Percentiles rank a stretch among this genome's conserved stretches.
Conservation (phyloP, 2,797 vertebrate genomes). For the Manis javanica region DNA sequence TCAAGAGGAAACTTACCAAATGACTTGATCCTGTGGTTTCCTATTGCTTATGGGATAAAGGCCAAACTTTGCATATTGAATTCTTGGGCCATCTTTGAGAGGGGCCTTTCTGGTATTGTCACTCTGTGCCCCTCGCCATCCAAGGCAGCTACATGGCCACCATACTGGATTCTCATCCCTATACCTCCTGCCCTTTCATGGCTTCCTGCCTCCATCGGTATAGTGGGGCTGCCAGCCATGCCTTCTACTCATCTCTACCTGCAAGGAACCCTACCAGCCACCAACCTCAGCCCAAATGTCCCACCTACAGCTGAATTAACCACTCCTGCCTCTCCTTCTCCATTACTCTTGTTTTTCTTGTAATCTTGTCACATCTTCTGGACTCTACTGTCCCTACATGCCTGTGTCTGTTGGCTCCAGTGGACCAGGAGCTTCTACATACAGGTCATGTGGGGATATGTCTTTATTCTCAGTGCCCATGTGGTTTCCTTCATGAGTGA, state of each 20-base stretch:
- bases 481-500: neutral
- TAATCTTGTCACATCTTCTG: neutral
- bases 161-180: neutral
- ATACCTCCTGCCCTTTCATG: neutral
- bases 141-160: neutral
- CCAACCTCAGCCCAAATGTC: fast-evolving
- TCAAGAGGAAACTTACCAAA: neutral
- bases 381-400: neutral
- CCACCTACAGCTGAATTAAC: too few species aligned
- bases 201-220: neutral
- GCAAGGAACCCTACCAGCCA: neutral
- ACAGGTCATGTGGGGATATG: fast-evolving
- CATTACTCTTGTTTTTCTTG: neutral
- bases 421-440: neutral
- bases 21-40: neutral
- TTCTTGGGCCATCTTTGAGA: neutral
- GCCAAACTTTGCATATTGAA: neutral
- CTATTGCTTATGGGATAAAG: neutral
- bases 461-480: neutral
- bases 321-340: neutral
- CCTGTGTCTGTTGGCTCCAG: neutral
- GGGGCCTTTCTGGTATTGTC: neutral
- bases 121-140: neutral
- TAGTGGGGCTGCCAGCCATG: fast-evolving
- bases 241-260: neutral